These are phyloP conservation scores for Julus scandinavius DNA, from an alignment of 2,888 invertebrate species.

Conservation along the genomic window DNA sequence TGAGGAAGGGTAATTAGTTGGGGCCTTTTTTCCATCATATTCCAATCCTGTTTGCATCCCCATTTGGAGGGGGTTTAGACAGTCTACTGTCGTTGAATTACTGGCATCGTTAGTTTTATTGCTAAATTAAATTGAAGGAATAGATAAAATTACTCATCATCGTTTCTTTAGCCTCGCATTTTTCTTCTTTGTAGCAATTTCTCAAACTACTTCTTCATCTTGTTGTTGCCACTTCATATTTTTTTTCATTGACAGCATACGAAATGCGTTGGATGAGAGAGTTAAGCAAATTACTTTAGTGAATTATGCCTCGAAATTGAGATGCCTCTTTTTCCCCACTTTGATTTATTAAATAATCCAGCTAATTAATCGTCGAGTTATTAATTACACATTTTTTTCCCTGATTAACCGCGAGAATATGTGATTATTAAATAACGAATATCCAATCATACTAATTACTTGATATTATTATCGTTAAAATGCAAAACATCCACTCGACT, in stretches of 20 bases:
- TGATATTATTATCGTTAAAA: not conserved
- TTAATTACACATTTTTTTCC: conserved; percentile 4
- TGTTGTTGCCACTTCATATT: conserved; percentile 43
- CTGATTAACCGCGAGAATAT: conserved; percentile 13
- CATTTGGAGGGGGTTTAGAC: not conserved
- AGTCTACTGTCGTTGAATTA: conserved; percentile 42
- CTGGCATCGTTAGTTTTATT: conserved; percentile 46
- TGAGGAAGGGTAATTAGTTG: conserved; percentile 43
- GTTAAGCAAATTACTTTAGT: not conserved
- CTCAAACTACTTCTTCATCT: not conserved
- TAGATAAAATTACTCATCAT: conserved; percentile 45
- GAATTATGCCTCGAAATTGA: not conserved
- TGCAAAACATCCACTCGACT: not conserved
- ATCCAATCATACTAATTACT: conserved; percentile 40
- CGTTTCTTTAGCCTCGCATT: not conserved
- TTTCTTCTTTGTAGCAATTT: not conserved
- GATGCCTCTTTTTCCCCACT: not conserved
- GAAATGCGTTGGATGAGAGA: not conserved
- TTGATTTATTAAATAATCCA: conserved; percentile 22
- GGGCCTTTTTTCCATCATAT: conserved; percentile 36
- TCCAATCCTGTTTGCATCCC: not conserved
- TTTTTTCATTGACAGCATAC: conserved; percentile 12
- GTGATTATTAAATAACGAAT: conserved; percentile 41
- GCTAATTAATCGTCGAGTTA: conserved; percentile 29
- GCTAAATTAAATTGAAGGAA: conserved; percentile 43